These are phyloP conservation scores for Valencia hispanica DNA, from an alignment of 2,797 vertebrate genomes.

Conservation along the genomic window DNA sequence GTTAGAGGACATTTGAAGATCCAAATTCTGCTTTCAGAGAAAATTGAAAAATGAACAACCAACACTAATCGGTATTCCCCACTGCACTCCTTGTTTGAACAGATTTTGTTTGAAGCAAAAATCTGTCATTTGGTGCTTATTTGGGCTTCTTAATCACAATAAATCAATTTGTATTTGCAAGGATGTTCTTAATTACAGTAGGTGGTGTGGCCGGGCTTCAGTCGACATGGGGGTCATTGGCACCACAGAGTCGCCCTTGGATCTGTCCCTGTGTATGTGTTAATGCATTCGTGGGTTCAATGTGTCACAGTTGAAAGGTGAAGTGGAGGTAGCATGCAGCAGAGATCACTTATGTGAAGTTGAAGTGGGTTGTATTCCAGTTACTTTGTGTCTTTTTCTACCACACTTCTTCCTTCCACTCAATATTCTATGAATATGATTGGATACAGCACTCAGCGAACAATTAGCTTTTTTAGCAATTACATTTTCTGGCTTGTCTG, in stretches of 20 bases:
- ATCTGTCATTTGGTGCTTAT: no score
- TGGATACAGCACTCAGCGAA: no score
- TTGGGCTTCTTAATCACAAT: not conserved
- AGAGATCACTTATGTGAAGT: conserved; percentile 44
- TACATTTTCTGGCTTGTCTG: no score
- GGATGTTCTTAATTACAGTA: no score
- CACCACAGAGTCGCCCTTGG: not conserved
- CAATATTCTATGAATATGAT: no score
- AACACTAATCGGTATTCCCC: no score
- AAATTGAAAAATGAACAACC: no score
- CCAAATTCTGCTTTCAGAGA: no score
- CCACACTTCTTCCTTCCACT: no score
- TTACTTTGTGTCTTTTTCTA: no score
- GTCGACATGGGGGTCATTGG: not conserved
- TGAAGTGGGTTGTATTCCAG: conserved; percentile 58
- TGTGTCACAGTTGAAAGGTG: conserved; percentile 1
- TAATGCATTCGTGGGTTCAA: conserved; percentile 10
- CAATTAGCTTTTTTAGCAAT: no score
- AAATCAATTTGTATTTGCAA: not conserved
- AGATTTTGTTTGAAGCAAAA: not conserved
- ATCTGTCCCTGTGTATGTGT: conserved; percentile 7
- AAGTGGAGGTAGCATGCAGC: not conserved
- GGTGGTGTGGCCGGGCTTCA: not conserved
- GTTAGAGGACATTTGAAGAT: no score
- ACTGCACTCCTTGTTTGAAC: not conserved